These are phyloP conservation scores for Drymodes brunneopygia DNA, from an alignment of 2,113 vertebrate species.

Conservation along the genomic window DNA sequence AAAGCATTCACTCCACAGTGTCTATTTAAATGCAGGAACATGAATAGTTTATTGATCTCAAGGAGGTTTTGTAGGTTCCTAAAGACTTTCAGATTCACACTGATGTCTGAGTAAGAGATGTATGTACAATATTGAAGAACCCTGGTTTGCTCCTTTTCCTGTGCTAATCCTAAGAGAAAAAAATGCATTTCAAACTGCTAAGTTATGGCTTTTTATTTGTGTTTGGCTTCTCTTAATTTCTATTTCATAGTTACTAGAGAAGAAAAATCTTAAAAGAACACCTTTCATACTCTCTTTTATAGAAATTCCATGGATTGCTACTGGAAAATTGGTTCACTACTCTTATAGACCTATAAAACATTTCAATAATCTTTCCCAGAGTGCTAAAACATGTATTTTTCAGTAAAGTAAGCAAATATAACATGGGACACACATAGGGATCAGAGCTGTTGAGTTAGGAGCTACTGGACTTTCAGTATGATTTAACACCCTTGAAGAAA, in stretches of 20 bases:
- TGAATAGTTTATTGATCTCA: background rate
- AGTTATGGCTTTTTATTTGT: background rate
- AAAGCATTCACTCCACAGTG: background rate
- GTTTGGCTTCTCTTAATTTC: background rate
- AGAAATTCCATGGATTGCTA: background rate
- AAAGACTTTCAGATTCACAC: background rate
- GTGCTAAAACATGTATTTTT: background rate
- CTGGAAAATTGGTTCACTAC: background rate
- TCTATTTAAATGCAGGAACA: background rate
- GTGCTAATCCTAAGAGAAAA: background rate
- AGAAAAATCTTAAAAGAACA: background rate
- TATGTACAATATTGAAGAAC: background rate
- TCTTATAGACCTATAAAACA: background rate
- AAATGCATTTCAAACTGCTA: background rate
- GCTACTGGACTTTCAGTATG: background rate
- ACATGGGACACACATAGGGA: background rate
- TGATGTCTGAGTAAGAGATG: background rate
- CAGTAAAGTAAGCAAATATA: constrained; percentile 7
- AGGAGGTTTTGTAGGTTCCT: background rate
- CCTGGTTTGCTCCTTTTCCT: background rate
- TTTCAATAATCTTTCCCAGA: background rate
- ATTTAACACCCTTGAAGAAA: background rate
- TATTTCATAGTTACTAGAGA: background rate
- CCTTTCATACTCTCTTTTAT: background rate
- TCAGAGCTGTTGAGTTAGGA: background rate